Evolutionary conservation across 2,797 vertebrate species (phyloP).

Genomic region (Aerospiza tachiro): DNA sequence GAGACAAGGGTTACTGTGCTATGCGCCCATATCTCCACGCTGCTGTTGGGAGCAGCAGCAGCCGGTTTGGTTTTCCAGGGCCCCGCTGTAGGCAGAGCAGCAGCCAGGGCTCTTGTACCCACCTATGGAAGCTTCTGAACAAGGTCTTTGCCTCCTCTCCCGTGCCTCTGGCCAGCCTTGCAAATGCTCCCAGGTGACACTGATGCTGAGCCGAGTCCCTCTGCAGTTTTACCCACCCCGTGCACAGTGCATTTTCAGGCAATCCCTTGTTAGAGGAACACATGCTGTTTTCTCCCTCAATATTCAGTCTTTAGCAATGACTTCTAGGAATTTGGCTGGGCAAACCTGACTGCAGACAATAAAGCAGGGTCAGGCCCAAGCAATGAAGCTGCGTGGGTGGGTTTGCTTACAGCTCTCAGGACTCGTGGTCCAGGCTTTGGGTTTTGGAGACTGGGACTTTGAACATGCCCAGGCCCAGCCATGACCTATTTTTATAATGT

Average conservation of each 20-base stretch:
- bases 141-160: background rate
- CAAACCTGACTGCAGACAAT: background rate
- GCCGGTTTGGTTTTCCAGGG: background rate
- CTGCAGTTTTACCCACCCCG: accelerated
- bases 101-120: background rate
- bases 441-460: background rate
- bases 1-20: background rate
- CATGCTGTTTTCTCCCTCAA: background rate
- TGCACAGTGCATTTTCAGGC: background rate
- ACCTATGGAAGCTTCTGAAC: background rate
- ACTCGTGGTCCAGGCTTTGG: background rate
- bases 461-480: background rate
- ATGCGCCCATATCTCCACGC: background rate
- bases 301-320: background rate
- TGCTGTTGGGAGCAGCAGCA: background rate
- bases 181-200: background rate
- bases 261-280: background rate
- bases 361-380: background rate
- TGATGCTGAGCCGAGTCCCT: background rate
- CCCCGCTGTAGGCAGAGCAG: background rate
- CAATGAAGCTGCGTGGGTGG: background rate
- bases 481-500: background rate
- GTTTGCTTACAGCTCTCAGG: background rate
- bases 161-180: background rate
- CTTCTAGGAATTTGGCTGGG: background rate